A percentile compares a stretch with the other conserved stretches of the same genome.
Evolutionary conservation across 2,888 invertebrate genomes (phyloP).

Genomic region (Plemyria rubiginata): DNA sequence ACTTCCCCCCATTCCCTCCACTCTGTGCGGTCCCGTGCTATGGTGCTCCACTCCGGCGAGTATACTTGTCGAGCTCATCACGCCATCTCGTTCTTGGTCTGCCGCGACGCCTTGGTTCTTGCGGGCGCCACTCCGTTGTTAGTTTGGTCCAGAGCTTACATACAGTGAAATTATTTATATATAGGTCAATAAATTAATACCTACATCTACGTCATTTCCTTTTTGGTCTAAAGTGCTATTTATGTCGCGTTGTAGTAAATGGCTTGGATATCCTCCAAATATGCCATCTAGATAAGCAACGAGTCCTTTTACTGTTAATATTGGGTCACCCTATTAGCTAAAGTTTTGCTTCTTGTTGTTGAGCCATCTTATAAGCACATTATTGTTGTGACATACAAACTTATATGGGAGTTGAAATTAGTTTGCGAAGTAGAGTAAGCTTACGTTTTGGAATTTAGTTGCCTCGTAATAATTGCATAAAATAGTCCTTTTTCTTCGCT

Average conservation of each 20-base stretch:
- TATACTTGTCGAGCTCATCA: too few species aligned
- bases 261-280: constrained; percentile 79
- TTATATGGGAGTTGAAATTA: constrained; percentile 36
- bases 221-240: constrained; percentile 70
- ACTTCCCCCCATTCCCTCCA: too few species aligned
- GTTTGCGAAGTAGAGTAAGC: constrained; percentile 30
- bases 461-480: constrained; percentile 1
- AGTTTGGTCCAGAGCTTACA: too few species aligned
- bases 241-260: constrained; percentile 73
- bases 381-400: constrained; percentile 40
- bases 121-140: too few species aligned
- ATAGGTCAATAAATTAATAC: constrained; percentile 58
- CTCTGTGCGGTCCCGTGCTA: too few species aligned
- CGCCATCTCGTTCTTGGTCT: too few species aligned
- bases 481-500: not conserved
- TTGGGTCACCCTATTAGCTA: constrained; percentile 56
- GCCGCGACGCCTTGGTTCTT: too few species aligned
- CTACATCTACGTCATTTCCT: constrained; percentile 79
- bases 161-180: too few species aligned
- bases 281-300: constrained; percentile 75
- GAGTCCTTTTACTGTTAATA: constrained; percentile 72
- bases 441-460: constrained; percentile 23
- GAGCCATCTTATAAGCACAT: constrained; percentile 42
- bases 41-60: too few species aligned
- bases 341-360: constrained; percentile 54